A percentile compares a stretch with the other conserved stretches of the same genome.
Conservation (phyloP, 92 coral and sea anemone genomes). For the Phenganax stokvisi region DNA sequence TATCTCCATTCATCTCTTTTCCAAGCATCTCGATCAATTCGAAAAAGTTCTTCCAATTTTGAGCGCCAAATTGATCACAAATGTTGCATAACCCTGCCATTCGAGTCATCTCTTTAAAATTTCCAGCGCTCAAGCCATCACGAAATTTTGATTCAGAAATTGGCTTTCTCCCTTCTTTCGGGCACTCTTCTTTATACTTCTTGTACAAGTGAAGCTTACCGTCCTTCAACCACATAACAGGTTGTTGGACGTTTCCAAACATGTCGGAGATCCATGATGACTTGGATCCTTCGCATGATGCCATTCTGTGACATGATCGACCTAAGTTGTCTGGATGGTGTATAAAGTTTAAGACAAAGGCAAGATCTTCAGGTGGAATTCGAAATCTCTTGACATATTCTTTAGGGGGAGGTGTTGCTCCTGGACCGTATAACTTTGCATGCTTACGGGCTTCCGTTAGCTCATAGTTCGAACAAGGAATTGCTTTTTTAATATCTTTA, state of each 20-base stretch:
- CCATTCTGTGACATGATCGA: constrained; percentile 40
- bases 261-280: constrained; percentile 40
- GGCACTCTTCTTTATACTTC: constrained; percentile 30
- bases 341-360: constrained; percentile 31
- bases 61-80: constrained; percentile 43
- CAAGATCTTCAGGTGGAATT: constrained; percentile 41
- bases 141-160: constrained; percentile 36
- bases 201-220: constrained; percentile 27
- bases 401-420: constrained; percentile 32
- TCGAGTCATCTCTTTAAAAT: constrained; percentile 30
- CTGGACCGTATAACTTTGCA: constrained; percentile 32
- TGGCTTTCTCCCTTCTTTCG: constrained; percentile 36
- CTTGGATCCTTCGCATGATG: constrained; percentile 35
- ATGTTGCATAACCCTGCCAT: constrained; percentile 40
- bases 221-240: constrained; percentile 44
- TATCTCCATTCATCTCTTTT: constrained; percentile 7
- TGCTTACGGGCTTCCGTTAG: constrained; percentile 48
- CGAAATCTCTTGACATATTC: constrained; percentile 33
- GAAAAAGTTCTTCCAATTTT: constrained; percentile 27
- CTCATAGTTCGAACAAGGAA: constrained; percentile 39
- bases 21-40: constrained; percentile 26
- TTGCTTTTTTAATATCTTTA: constrained; percentile 38
- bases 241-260: constrained; percentile 28
- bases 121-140: constrained; percentile 36
- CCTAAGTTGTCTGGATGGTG: constrained; percentile 44